Base-by-base conservation (phyloP, 2,113 vertebrate species). In the Mesocricetus auratus region DNA sequence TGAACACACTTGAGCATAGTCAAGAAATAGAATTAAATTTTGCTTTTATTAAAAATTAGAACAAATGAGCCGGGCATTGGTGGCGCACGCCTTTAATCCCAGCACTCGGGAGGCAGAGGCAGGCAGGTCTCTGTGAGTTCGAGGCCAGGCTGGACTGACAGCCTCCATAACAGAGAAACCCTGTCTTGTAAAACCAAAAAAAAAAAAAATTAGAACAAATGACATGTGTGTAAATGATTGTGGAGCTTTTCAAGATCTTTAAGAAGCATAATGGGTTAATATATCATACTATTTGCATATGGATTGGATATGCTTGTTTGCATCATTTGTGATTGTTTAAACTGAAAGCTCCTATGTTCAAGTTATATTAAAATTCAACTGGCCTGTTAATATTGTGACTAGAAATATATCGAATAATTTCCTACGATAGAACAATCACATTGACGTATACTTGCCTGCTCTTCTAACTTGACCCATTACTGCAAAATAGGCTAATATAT, bases 181-280 rank as follows among this genome's bases (percentile, higher is more conserved):
- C n/a, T n/a, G n/a, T n/a, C n/a, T n/a, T n/a, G n/a, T n/a, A n/a
- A n/a, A n/a, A n/a, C n/a, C n/a, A n/a, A n/a, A n/a, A n/a, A n/a
- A n/a, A n/a, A n/a, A n/a, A 60, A 90, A 66, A 88, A 94, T 64
- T 75, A 69, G 45, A 87, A 17, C 39, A 86, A 60, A 87, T 31
- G 42, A 50, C 19, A 0, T 62, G 0, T 60, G 0, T 56, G 69
- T 53, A 86, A 71, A 73, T 79, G 26, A 64, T 75, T 17, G 7
- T 53, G 1, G 16, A 22, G 60, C 3, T 85, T 82, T 81, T 83
- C 1, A 68, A 22, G 21, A 92, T 15, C 9, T 60, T 86, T 29
- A 74, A 96, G 53, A 88, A 45, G 56, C 50, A 29, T 83, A 29
- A 95, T 31, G 89, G 7, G 75, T 19, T 5, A 81, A n/a, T 29